Evolutionary conservation across 2,113 vertebrate species (phyloP).

Genomic region (Spheniscus mendiculus): DNA sequence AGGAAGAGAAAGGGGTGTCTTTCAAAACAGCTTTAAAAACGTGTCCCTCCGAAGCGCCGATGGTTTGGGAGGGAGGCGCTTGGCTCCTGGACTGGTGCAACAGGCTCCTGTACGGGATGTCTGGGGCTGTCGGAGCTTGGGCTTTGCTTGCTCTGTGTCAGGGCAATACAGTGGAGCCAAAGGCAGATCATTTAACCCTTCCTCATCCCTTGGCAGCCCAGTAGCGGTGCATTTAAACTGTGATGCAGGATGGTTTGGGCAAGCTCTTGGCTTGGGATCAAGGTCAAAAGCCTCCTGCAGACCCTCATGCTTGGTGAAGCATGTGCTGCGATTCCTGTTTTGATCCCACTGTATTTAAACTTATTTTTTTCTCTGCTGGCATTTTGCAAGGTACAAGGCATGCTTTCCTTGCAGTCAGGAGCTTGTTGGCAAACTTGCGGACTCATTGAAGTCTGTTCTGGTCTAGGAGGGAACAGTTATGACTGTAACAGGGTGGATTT

Average conservation of each 20-base stretch:
- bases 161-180: background rate
- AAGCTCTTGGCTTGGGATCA: background rate
- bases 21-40: background rate
- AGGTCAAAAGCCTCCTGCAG: background rate
- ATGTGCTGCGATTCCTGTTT: background rate
- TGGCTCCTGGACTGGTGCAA: background rate
- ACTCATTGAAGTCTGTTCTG: rapidly evolving
- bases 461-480: background rate
- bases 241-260: background rate
- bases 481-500: background rate
- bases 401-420: background rate
- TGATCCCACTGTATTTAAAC: background rate
- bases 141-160: background rate
- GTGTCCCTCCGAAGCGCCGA: background rate
- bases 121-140: background rate
- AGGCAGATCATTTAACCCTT: background rate
- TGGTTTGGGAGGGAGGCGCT: background rate
- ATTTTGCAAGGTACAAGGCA: background rate
- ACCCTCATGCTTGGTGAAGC: background rate
- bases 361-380: too few relatives aligned
- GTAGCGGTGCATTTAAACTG: background rate
- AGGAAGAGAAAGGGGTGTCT: background rate
- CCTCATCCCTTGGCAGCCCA: background rate
- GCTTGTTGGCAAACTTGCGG: background rate
- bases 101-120: background rate